A percentile compares a stretch with the other conserved stretches of the same genome.
phyloP scores from a whole-genome alignment of 2,113 vertebrate genomes.

The Atractosteus spatula region DNA sequence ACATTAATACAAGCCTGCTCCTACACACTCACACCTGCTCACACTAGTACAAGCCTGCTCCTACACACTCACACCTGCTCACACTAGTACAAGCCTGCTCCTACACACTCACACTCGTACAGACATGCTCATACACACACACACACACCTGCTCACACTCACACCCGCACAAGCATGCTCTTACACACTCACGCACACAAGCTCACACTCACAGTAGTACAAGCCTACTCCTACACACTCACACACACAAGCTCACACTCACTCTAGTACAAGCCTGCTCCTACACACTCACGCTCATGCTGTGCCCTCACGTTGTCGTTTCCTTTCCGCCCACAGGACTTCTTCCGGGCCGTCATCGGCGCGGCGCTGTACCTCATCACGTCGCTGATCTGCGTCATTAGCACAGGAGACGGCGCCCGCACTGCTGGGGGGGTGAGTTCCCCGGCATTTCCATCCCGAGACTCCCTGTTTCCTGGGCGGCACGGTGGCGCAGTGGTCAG shows the following conservation, averaged over 20 bases:
- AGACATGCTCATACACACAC: not conserved
- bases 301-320: conserved; percentile 42
- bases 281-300: conserved; percentile 46
- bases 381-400: conserved; percentile 56
- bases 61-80: not conserved
- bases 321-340: conserved; percentile 8
- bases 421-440: conserved; percentile 67
- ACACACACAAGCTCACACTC: too few relatives aligned
- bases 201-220: not conserved
- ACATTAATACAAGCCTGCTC: not conserved
- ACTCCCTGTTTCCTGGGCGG: too few relatives aligned
- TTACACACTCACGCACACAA: not conserved
- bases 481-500: too few relatives aligned
- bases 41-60: not conserved
- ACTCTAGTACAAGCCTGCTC: conserved; percentile 51
- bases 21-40: not conserved
- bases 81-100: not conserved
- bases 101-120: not conserved
- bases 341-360: conserved; percentile 57
- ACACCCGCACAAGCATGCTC: not conserved
- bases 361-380: conserved; percentile 58
- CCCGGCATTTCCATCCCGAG: not conserved
- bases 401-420: conserved; percentile 52
- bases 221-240: not conserved
- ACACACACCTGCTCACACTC: not conserved